Conservation (phyloP, 2,888 invertebrate species). For the Alsophila aescularia region DNA sequence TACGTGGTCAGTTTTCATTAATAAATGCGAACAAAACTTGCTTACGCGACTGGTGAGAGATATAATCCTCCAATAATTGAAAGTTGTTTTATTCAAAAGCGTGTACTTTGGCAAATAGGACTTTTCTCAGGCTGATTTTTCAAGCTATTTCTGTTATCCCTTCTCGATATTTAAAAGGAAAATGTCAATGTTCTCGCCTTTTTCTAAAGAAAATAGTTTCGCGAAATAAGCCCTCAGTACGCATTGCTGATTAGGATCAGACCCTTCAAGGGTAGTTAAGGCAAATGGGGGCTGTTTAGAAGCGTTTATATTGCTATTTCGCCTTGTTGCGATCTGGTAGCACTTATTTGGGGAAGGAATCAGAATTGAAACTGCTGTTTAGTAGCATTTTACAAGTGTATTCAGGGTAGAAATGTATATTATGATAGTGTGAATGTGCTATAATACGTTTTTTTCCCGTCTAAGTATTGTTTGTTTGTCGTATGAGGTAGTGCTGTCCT, state of each 20-base stretch:
- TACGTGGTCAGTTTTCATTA: too few species aligned
- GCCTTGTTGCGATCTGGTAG: constrained; percentile 14
- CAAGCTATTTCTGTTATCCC: too few species aligned
- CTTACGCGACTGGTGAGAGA: too few species aligned
- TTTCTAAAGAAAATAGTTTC: constrained; percentile 13
- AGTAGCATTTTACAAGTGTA: background rate
- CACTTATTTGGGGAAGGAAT: constrained; percentile 13
- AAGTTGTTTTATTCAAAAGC: too few species aligned
- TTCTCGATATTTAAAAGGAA: background rate
- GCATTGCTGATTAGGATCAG: constrained; percentile 26
- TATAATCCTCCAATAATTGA: too few species aligned
- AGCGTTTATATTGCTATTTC: constrained; percentile 32
- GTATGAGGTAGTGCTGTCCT: too few species aligned
- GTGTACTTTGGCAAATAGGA: too few species aligned
- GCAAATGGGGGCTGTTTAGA: constrained; percentile 21
- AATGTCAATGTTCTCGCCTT: background rate
- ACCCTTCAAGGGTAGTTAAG: constrained; percentile 22
- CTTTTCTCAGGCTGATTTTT: background rate
- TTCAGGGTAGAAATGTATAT: background rate
- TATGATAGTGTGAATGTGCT: too few species aligned
- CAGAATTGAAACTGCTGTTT: constrained; percentile 10
- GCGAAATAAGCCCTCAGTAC: constrained; percentile 9
- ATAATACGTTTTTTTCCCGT: too few species aligned
- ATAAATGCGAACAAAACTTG: too few species aligned
- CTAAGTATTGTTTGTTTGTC: too few species aligned